phyloP scores from a whole-genome alignment of 2,888 invertebrate species.

The Galeopsomyia nigrocyanea region DNA sequence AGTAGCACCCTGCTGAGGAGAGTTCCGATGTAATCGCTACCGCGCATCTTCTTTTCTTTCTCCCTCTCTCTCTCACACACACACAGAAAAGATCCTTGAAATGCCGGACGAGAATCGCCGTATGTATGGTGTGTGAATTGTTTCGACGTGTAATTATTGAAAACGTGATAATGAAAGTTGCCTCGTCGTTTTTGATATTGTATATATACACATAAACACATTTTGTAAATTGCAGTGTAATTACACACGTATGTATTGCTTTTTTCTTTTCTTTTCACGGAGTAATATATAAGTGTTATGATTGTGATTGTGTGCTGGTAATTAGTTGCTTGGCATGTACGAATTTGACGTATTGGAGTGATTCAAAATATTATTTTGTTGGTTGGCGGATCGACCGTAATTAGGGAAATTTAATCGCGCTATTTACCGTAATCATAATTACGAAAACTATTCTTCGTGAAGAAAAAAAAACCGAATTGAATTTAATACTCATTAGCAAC shows the following conservation, averaged over 20 bases:
- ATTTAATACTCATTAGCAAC: too few species aligned
- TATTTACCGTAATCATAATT: too few species aligned
- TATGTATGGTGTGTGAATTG: neutral
- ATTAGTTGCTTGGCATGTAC: too few species aligned
- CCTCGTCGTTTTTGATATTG: neutral
- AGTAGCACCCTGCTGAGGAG: neutral
- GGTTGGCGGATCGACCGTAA: too few species aligned
- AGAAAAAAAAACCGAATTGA: too few species aligned
- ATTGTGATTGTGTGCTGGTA: neutral
- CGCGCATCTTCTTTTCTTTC: neutral
- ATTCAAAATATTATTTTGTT: too few species aligned
- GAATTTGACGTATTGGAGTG: too few species aligned
- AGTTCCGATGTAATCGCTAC: slow-evolving; percentile 29
- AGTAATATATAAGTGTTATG: neutral
- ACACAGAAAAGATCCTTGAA: slow-evolving; percentile 6
- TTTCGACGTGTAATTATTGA: slow-evolving; percentile 34
- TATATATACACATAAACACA: neutral
- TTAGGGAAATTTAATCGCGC: too few species aligned
- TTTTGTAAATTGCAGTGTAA: slow-evolving; percentile 17
- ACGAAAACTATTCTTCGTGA: too few species aligned
- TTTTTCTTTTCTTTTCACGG: neutral
- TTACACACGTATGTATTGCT: slow-evolving; percentile 5
- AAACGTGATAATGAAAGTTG: slow-evolving; percentile 39
- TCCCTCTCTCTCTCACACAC: too few species aligned
- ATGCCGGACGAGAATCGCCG: slow-evolving; percentile 26